Evolutionary conservation across 2,797 vertebrate species (phyloP).

Genomic region (Muscicapa comitata): DNA sequence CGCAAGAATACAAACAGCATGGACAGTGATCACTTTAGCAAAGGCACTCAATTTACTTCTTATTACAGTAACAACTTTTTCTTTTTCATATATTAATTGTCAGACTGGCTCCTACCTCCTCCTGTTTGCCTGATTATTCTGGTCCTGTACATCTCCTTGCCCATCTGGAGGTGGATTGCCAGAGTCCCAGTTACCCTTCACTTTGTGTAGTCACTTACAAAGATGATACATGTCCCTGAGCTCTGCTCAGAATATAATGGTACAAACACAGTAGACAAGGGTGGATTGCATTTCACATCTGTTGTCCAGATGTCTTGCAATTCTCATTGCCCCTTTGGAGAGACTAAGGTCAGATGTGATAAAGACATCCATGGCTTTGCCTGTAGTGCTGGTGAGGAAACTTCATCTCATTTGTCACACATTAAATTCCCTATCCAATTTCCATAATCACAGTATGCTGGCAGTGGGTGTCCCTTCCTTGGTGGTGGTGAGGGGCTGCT

Average conservation of each 20-base stretch:
- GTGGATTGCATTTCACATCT: not conserved
- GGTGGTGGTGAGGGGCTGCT: not conserved
- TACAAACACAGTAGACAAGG: not conserved
- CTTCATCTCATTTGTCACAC: not conserved
- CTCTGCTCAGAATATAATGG: not conserved
- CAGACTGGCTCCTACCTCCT: not conserved
- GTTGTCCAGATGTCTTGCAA: constrained; percentile 1
- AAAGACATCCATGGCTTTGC: not conserved
- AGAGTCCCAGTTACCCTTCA: not conserved
- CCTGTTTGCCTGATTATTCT: not conserved
- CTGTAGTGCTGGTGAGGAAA: not conserved
- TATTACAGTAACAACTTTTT: not conserved
- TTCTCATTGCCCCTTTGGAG: not conserved
- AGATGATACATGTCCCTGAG: not conserved
- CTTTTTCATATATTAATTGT: not conserved
- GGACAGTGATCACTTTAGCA: not conserved
- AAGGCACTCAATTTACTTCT: not conserved
- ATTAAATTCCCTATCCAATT: not conserved
- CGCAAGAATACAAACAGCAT: not conserved
- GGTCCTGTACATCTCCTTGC: not conserved
- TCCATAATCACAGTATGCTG: rapidly evolving
- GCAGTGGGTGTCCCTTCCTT: not conserved
- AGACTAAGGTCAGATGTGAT: not conserved
- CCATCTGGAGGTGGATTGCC: not conserved
- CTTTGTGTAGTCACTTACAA: not conserved